A percentile compares a stretch with the other conserved stretches of the same genome.
Conservation (phyloP, 2,888 invertebrate species). For the Dryadula phaetusa region DNA sequence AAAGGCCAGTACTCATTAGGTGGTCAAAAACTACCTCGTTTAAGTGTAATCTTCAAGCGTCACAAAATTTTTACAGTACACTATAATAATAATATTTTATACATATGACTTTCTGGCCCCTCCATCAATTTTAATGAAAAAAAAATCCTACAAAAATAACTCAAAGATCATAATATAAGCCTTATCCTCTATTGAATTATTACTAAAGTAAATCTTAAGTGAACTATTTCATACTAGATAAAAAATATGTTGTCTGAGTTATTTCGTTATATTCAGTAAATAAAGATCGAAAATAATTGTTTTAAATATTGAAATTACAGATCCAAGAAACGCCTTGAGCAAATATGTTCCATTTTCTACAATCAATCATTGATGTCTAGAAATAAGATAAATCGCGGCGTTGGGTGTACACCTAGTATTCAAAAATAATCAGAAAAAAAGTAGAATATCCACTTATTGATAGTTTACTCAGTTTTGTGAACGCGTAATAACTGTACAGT, state of each 20-base stretch:
- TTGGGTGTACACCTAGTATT: conserved; percentile 8
- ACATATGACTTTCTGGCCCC: not conserved
- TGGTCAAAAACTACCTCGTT: not conserved
- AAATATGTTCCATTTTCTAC: not conserved
- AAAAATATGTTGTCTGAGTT: not conserved
- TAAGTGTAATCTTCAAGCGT: not conserved
- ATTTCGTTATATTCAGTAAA: not conserved
- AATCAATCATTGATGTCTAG: conserved; percentile 19
- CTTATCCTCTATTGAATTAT: not conserved
- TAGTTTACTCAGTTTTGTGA: conserved; percentile 4
- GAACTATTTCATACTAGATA: too few species aligned
- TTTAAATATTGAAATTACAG: not conserved
- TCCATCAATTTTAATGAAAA: not conserved
- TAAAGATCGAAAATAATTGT: not conserved
- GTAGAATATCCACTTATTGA: conserved; percentile 7
- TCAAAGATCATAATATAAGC: too few species aligned
- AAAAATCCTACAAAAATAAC: too few species aligned
- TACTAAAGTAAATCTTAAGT: not conserved
- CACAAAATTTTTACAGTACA: conserved; percentile 1
- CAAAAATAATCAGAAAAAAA: conserved; percentile 20
- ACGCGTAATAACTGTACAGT: not conserved
- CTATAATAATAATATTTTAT: not conserved
- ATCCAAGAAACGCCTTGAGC: not conserved
- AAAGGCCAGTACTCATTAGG: not conserved
- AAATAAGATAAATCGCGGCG: conserved; percentile 19